Conservation (phyloP, 23 tunicate species). For the Aplidium turbinatum region DNA sequence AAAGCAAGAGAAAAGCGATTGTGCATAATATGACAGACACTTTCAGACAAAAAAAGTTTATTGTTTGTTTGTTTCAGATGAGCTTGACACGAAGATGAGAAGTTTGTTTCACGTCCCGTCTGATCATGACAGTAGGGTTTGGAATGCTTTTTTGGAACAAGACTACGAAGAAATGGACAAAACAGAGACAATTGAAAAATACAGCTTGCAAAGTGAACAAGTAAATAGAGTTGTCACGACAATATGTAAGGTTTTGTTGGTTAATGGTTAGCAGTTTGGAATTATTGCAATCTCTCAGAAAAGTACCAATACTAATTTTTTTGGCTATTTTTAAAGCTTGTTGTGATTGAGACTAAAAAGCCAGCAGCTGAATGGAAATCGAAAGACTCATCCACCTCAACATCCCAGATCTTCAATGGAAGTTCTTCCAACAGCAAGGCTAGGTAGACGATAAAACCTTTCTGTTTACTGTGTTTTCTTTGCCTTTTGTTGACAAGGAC, state of each 20-base stretch:
- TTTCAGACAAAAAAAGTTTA: too few species aligned
- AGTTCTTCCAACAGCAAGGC: too few species aligned
- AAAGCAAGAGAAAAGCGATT: too few species aligned
- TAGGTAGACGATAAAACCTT: too few species aligned
- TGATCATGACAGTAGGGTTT: slow-evolving; percentile 32
- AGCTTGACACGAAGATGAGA: slow-evolving; percentile 46
- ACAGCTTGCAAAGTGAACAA: slow-evolving; percentile 38
- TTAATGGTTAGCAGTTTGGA: background rate
- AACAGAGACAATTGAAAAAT: slow-evolving; percentile 6
- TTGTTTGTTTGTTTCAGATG: slow-evolving; percentile 39
- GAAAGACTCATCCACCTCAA: too few species aligned
- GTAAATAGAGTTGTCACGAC: too few species aligned
- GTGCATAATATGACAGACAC: too few species aligned
- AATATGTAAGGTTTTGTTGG: background rate
- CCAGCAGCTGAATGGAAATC: slow-evolving; percentile 48
- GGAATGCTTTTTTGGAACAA: slow-evolving; percentile 52
- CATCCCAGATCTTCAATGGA: too few species aligned
- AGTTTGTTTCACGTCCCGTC: slow-evolving; percentile 43
- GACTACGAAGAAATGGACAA: slow-evolving; percentile 29
- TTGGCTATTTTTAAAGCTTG: slow-evolving; percentile 15
- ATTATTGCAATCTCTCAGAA: too few species aligned
- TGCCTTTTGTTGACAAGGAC: too few species aligned
- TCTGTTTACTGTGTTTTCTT: too few species aligned
- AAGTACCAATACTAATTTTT: too few species aligned
- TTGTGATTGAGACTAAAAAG: slow-evolving; percentile 63